These are phyloP conservation scores for Sthenelais limicola DNA, from an alignment of 2,888 invertebrate species.

Conservation along the genomic window DNA sequence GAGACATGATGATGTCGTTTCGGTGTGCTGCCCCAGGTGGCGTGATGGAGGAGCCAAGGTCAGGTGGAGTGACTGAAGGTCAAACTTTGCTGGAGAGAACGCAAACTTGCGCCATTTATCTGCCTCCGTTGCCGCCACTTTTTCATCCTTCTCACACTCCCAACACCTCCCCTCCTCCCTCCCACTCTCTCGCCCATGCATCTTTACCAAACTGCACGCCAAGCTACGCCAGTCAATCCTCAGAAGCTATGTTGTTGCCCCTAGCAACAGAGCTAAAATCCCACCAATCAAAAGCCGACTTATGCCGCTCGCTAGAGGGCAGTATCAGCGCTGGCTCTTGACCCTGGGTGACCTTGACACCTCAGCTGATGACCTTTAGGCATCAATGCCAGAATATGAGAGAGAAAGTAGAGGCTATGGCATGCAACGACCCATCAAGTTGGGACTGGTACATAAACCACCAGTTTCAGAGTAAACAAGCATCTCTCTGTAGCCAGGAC, in stretches of 20 bases:
- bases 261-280: not conserved
- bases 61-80: too few relatives aligned
- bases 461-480: too few relatives aligned
- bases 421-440: too few relatives aligned
- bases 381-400: constrained; percentile 8
- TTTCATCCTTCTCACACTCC: not conserved
- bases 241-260: constrained; percentile 3
- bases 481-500: too few relatives aligned
- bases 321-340: not conserved
- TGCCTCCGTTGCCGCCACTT: too few relatives aligned
- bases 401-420: not conserved
- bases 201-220: not conserved
- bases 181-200: not conserved
- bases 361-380: not conserved
- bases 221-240: too few relatives aligned
- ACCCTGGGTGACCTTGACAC: not conserved
- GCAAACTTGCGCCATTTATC: too few relatives aligned
- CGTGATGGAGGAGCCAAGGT: too few relatives aligned
- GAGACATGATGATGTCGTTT: too few relatives aligned
- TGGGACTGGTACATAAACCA: too few relatives aligned
- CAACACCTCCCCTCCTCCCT: not conserved
- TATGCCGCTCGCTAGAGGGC: constrained; percentile 16
- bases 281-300: not conserved
- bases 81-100: too few relatives aligned
- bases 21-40: too few relatives aligned